Evolutionary conservation across 2,113 vertebrate species (phyloP), one percentile per base, ranked within the genome.

Genomic region (Paedocypris sp.): DNA sequence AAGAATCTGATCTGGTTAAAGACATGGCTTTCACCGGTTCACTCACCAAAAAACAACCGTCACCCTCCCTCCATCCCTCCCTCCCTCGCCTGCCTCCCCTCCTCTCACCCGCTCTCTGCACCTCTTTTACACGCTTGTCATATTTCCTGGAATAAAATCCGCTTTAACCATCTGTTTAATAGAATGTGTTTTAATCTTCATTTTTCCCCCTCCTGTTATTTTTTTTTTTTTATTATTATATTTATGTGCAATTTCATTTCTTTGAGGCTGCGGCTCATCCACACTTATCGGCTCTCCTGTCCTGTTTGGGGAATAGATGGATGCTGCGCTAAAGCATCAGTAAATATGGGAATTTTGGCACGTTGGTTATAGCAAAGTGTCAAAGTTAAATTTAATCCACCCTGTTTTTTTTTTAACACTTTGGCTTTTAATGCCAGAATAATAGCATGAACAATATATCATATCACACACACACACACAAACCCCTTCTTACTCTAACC

Each of bases 1-100:
- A 65, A 90, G 90, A 91, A 95, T 95, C 91, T 97, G 93, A 97
- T 97, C 92, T 96, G 91, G 89, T 97, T 97, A 97, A 94, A 97
- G 91, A 95, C 91, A 80, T 74, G 83, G 85, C 86, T 90, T 82
- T 86, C 33, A 51, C 56, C 48, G 50, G 64, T 61, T 42, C 71
- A 56, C 46, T 64, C 64, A 35, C 61, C 57, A 48, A 72, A 66
- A 70, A 72, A 72, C 75, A 88, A 81, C 73, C 49, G 63, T 71
- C 82, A 15, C 28, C 15, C 32, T 19, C 22, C 35, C 25, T 63
- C 72, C 82, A 15, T 32, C 15, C 32, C 20, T 26, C 35, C 25
- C n/a, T 35, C 26, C 15, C 20, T 5, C 50, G 66, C 66, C 51
- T 67, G 53, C 67, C 32, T 12, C 77, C 67, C 74, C 73, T 73